Percentiles rank a stretch among this genome's conserved stretches.
Evolutionary conservation across 2,888 invertebrate species (phyloP).

Genomic region (Unio pictorum): DNA sequence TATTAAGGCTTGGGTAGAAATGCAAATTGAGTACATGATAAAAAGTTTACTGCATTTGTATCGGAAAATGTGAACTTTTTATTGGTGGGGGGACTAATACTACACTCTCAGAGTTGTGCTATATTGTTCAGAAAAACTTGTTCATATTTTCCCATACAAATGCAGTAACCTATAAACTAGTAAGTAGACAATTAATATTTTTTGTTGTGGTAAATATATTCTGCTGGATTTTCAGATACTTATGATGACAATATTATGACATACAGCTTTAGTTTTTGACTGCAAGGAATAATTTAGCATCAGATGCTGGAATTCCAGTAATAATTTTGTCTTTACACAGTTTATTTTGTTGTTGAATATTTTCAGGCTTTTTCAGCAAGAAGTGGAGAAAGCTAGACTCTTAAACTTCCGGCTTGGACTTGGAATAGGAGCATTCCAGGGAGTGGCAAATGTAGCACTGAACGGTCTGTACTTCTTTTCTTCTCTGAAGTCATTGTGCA

Average conservation of each 20-base stretch:
- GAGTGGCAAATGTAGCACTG: conserved; percentile 81
- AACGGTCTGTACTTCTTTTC: conserved; percentile 70
- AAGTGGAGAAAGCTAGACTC: conserved; percentile 82
- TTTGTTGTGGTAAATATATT: neutral
- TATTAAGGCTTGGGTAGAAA: too few relatives aligned
- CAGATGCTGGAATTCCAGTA: neutral
- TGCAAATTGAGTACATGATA: too few relatives aligned
- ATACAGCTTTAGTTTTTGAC: too few relatives aligned
- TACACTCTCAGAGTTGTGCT: too few relatives aligned
- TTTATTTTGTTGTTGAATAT: neutral
- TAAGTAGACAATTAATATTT: too few relatives aligned
- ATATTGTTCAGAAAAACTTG: too few relatives aligned
- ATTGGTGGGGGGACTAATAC: too few relatives aligned
- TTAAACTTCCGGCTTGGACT: conserved; percentile 86
- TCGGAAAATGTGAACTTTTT: too few relatives aligned
- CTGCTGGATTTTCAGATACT: neutral
- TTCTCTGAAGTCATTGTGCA: neutral
- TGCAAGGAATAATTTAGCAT: neutral
- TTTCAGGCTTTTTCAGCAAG: conserved; percentile 76
- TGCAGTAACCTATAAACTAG: too few relatives aligned
- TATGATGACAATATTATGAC: neutral
- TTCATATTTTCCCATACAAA: too few relatives aligned
- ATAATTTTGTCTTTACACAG: neutral
- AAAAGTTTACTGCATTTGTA: too few relatives aligned
- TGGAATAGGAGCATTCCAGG: conserved; percentile 91